A percentile compares a stretch with the other conserved stretches of the same genome.
Evolutionary conservation across 2,797 vertebrate genomes (phyloP).

Genomic region (Sebastes diploproa): DNA sequence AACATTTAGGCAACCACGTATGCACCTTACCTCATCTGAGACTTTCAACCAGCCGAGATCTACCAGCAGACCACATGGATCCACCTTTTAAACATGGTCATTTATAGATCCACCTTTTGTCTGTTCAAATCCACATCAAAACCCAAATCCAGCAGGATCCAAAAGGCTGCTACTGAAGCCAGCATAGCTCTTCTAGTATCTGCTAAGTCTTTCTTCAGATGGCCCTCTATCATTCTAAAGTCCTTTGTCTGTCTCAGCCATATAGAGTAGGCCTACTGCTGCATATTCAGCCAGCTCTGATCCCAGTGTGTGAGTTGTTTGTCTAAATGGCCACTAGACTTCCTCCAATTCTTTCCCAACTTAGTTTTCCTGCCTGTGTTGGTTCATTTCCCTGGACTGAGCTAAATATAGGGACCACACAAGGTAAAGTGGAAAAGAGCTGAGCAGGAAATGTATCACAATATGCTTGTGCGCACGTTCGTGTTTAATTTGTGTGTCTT

Average conservation of each 20-base stretch:
- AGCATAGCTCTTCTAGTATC: background rate
- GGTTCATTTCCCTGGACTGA: slow-evolving; percentile 84
- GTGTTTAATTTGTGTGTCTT: slow-evolving; percentile 50
- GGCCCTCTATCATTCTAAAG: slow-evolving; percentile 40
- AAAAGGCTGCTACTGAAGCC: background rate
- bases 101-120: background rate
- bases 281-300: slow-evolving; percentile 20
- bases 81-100: slow-evolving; percentile 6
- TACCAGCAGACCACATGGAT: slow-evolving; percentile 6
- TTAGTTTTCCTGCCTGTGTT: slow-evolving; percentile 94
- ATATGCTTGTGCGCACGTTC: slow-evolving; percentile 54
- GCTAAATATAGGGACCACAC: slow-evolving; percentile 90
- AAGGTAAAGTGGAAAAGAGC: slow-evolving; percentile 83
- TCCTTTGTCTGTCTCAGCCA: slow-evolving; percentile 52
- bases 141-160: slow-evolving; percentile 1
- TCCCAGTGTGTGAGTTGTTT: slow-evolving; percentile 83
- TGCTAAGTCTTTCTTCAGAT: background rate
- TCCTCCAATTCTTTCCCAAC: slow-evolving; percentile 97
- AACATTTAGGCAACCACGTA: background rate
- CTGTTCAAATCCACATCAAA: slow-evolving; percentile 16
- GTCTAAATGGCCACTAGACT: slow-evolving; percentile 89
- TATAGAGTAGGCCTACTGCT: background rate
- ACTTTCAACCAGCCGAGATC: slow-evolving; percentile 1
- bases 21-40: slow-evolving; percentile 52
- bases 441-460: slow-evolving; percentile 90